Evolutionary conservation across 2,113 vertebrate genomes (phyloP).

Genomic region (Paraplagusia blochii): DNA sequence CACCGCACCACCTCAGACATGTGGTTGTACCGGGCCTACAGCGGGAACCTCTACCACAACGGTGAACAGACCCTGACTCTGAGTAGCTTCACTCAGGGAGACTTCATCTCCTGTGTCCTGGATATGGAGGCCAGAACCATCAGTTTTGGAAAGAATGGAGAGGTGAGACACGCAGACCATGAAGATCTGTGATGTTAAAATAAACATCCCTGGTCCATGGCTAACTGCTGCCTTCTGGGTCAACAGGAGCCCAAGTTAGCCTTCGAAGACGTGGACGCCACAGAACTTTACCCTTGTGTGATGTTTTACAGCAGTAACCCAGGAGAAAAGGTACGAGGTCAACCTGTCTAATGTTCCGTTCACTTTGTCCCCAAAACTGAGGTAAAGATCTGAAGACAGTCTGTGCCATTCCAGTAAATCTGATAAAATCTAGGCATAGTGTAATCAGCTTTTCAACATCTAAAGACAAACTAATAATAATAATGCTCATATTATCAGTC

Average conservation of each 20-base stretch:
- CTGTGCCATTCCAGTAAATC: too few species aligned
- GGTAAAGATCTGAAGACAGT: too few species aligned
- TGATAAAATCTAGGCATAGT: too few species aligned
- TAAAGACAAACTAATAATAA: too few species aligned
- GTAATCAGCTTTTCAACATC: too few species aligned
- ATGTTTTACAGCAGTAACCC: constrained; percentile 85
- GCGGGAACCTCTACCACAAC: constrained; percentile 80
- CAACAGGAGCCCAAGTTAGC: constrained; percentile 78
- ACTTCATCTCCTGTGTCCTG: constrained; percentile 80
- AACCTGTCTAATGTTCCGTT: too few species aligned
- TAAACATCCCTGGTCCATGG: neutral
- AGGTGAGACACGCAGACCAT: constrained; percentile 56
- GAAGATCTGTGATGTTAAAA: neutral
- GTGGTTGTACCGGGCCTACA: constrained; percentile 84
- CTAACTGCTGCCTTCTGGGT: neutral
- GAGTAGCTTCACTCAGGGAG: constrained; percentile 80
- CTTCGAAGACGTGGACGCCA: constrained; percentile 79
- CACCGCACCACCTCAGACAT: constrained; percentile 82
- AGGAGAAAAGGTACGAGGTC: constrained; percentile 79
- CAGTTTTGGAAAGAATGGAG: constrained; percentile 81
- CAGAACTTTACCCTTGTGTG: constrained; percentile 80
- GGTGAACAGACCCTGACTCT: constrained; percentile 77
- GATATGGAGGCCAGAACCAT: constrained; percentile 82
- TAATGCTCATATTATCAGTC: too few species aligned
- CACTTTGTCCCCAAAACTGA: too few species aligned